Conservation (phyloP, 2,888 invertebrate species). For the Helobdella robusta region DNA sequence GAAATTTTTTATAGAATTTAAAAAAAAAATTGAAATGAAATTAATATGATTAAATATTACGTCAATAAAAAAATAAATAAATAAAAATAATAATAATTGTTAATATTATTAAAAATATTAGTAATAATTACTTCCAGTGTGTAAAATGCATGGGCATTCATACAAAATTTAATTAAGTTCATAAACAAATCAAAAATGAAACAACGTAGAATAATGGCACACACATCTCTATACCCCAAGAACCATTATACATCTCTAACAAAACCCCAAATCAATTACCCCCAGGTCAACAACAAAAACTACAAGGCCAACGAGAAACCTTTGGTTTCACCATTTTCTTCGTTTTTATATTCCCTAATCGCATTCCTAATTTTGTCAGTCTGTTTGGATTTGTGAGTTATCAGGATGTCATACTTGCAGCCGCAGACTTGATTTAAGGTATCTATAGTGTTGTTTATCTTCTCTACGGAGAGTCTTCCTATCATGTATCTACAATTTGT, state of each 20-base stretch:
- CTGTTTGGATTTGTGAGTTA: constrained; percentile 38
- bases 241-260: too few relatives aligned
- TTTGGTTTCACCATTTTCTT: constrained; percentile 45
- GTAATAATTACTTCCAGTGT: too few relatives aligned
- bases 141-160: too few relatives aligned
- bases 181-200: too few relatives aligned
- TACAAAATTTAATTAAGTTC: too few relatives aligned
- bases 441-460: constrained; percentile 43
- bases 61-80: background rate
- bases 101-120: background rate
- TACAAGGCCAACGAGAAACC: too few relatives aligned
- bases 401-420: constrained; percentile 44
- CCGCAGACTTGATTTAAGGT: constrained; percentile 42
- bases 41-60: background rate
- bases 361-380: constrained; percentile 40
- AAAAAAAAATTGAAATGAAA: background rate
- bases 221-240: too few relatives aligned
- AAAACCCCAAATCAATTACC: too few relatives aligned
- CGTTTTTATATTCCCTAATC: constrained; percentile 40
- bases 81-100: background rate
- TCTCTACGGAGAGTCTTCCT: constrained; percentile 44
- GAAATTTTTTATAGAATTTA: constrained; percentile 23
- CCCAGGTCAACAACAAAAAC: too few relatives aligned
- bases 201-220: too few relatives aligned
- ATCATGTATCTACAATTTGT: constrained; percentile 50